Evolutionary conservation across 1,140 invertebrate genomes (phyloP).

Genomic region (Chrysopa pallens): DNA sequence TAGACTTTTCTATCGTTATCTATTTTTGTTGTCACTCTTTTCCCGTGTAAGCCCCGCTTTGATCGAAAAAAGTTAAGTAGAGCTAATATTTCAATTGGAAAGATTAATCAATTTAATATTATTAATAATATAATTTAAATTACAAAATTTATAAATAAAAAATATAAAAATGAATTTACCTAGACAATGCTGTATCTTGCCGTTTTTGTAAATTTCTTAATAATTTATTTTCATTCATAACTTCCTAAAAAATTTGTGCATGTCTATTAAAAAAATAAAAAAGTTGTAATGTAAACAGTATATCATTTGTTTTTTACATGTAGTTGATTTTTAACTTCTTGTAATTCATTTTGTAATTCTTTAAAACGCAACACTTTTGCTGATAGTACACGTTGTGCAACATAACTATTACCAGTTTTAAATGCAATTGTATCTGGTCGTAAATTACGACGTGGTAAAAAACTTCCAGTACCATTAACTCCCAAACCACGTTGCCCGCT

Average conservation of each 20-base stretch:
- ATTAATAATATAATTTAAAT: too few relatives aligned
- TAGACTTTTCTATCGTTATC: too few relatives aligned
- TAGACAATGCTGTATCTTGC: conserved; percentile 50
- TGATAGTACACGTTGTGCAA: conserved; percentile 51
- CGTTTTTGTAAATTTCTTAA: conserved; percentile 53
- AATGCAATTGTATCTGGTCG: not conserved
- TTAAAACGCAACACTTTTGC: conserved; percentile 55
- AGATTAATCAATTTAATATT: too few relatives aligned
- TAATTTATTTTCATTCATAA: conserved; percentile 53
- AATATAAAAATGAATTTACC: conserved; percentile 4
- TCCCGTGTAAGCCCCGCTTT: too few relatives aligned
- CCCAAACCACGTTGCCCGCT: too few relatives aligned
- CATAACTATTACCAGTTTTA: conserved; percentile 12
- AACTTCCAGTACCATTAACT: too few relatives aligned
- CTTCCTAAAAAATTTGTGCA: conserved; percentile 31
- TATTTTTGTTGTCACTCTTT: too few relatives aligned
- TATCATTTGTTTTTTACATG: conserved; percentile 29
- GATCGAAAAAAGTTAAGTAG: too few relatives aligned
- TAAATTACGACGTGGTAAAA: too few relatives aligned
- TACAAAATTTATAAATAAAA: not conserved
- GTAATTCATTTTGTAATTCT: conserved; percentile 57
- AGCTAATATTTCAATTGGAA: too few relatives aligned
- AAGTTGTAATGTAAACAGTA: conserved; percentile 4
- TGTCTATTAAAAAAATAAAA: conserved; percentile 1
- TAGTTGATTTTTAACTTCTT: conserved; percentile 58